Conservation (phyloP, 2,113 vertebrate genomes). For the Pipa parva region DNA sequence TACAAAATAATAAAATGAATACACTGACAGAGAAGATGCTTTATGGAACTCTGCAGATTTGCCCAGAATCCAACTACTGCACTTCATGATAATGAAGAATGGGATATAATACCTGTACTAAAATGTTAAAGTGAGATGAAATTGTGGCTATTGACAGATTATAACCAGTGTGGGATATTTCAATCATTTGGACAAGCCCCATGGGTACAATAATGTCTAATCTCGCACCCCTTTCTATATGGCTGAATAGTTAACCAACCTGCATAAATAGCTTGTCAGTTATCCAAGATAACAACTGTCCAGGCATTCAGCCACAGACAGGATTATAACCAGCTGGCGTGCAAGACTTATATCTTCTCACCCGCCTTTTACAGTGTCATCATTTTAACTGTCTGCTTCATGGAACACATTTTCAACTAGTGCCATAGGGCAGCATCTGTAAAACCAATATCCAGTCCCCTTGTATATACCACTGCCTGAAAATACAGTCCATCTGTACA, state of each 20-base stretch:
- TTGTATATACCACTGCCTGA: slow-evolving; percentile 9
- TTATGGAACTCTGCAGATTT: no score
- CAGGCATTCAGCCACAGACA: slow-evolving; percentile 28
- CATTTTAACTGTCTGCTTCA: slow-evolving; percentile 43
- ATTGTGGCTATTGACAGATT: slow-evolving; percentile 26
- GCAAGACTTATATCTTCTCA: slow-evolving; percentile 40
- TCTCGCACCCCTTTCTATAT: slow-evolving; percentile 30
- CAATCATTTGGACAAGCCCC: slow-evolving; percentile 30
- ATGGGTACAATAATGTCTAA: not conserved
- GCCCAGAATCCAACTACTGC: not conserved
- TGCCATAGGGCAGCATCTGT: slow-evolving; percentile 41
- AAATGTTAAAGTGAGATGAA: slow-evolving; percentile 35
- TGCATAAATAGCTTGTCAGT: slow-evolving; percentile 39
- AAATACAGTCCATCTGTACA: slow-evolving; percentile 49
- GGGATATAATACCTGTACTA: not conserved
- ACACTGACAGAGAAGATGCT: no score
- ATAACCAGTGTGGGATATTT: slow-evolving; percentile 28
- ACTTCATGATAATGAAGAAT: slow-evolving; percentile 10
- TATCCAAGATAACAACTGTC: slow-evolving; percentile 46
- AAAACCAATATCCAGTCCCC: slow-evolving; percentile 42
- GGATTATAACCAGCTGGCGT: slow-evolving; percentile 32
- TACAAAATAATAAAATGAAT: no score
- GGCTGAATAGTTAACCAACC: slow-evolving; percentile 32
- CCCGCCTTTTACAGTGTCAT: slow-evolving; percentile 37
- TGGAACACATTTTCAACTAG: slow-evolving; percentile 42